A percentile compares a stretch with the other conserved stretches of the same genome.
These are phyloP conservation scores for Siniperca chuatsi DNA, from an alignment of 2,113 vertebrate genomes.

Conservation along the genomic window DNA sequence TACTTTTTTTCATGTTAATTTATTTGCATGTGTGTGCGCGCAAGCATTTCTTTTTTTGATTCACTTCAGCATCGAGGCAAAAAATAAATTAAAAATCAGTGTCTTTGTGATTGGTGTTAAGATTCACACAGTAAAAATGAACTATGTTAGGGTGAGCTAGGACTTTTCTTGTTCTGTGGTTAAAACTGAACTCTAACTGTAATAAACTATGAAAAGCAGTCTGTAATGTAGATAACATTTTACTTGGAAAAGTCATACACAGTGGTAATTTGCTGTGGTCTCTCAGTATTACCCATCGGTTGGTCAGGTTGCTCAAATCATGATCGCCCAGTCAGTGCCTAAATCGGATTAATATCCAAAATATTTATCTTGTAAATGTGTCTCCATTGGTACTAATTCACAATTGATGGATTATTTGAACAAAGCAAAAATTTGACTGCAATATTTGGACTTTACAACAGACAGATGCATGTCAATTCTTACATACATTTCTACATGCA, in stretches of 20 bases:
- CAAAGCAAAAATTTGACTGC: constrained; percentile 37
- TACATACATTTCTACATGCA: constrained; percentile 39
- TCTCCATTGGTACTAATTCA: constrained; percentile 45
- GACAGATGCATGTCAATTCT: constrained; percentile 28
- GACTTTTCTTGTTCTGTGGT: constrained; percentile 68
- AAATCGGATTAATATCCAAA: constrained; percentile 57
- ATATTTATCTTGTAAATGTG: constrained; percentile 58
- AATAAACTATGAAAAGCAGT: constrained; percentile 38
- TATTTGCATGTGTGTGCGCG: constrained; percentile 79
- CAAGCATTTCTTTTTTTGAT: constrained; percentile 34
- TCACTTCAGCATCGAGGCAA: constrained; percentile 42
- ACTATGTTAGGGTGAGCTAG: constrained; percentile 52
- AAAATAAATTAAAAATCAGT: constrained; percentile 35
- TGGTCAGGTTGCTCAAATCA: constrained; percentile 37
- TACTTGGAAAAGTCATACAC: constrained; percentile 36
- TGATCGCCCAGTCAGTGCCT: constrained; percentile 73
- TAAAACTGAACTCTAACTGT: constrained; percentile 52
- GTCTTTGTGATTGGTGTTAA: constrained; percentile 61
- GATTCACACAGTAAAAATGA: constrained; percentile 42
- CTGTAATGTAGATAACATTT: constrained; percentile 57
- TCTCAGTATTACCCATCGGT: constrained; percentile 62
- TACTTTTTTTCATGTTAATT: constrained; percentile 81
- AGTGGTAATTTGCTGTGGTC: constrained; percentile 55
- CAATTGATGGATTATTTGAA: constrained; percentile 27
- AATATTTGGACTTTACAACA: constrained; percentile 46